phyloP scores from a whole-genome alignment of 2,797 vertebrate genomes.

The Myoxocephalus aenaeus region DNA sequence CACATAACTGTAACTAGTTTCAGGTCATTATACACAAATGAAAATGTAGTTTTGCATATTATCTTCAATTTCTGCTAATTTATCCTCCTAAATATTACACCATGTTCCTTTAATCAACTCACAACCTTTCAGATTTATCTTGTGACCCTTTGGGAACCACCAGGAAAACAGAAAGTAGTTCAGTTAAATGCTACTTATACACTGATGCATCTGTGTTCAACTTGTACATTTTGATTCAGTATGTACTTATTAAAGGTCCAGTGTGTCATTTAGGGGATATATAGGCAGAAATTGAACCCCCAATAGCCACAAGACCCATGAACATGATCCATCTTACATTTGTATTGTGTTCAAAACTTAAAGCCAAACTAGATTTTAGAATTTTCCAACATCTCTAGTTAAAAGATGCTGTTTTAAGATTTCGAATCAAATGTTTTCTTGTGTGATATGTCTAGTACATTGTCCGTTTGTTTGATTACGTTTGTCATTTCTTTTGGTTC shows the following conservation, averaged over 20 bases:
- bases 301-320: not conserved
- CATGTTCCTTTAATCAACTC: too few species aligned
- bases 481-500: too few species aligned
- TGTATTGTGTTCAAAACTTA: not conserved
- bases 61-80: too few species aligned
- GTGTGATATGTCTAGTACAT: not conserved
- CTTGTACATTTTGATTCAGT: not conserved
- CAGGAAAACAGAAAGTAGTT: not conserved
- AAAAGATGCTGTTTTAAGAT: not conserved
- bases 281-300: too few species aligned
- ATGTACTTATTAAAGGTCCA: too few species aligned
- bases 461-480: too few species aligned
- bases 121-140: too few species aligned
- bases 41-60: too few species aligned
- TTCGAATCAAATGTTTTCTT: not conserved
- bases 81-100: too few species aligned
- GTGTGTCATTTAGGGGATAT: too few species aligned
- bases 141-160: not conserved
- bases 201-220: not conserved
- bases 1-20: too few species aligned
- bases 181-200: not conserved
- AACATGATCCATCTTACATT: not conserved
- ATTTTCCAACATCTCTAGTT: not conserved
- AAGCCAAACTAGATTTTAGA: not conserved
- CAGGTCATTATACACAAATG: too few species aligned